Conservation (phyloP, 2,888 invertebrate genomes). For the Elegia similella region DNA sequence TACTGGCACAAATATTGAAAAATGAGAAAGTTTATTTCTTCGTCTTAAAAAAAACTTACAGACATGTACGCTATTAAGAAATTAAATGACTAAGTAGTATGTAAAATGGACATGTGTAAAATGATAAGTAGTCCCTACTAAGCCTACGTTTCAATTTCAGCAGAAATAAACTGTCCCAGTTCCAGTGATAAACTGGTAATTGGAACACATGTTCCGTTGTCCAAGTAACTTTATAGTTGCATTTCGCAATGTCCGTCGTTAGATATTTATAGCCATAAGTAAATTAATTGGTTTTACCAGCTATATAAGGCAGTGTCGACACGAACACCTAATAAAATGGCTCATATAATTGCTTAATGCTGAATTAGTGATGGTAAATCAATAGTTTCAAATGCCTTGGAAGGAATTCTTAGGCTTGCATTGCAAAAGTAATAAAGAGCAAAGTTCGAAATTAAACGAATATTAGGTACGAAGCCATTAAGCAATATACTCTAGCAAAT, state of each 20-base stretch:
- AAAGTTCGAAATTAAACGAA: no score
- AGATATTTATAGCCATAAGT: not conserved
- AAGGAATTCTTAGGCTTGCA: not conserved
- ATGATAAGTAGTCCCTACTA: no score
- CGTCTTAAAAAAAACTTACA: no score
- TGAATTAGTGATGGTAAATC: slow-evolving; percentile 9
- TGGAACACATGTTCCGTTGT: not conserved
- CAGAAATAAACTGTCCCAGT: not conserved
- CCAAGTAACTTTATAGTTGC: not conserved
- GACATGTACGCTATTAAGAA: no score
- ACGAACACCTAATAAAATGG: slow-evolving; percentile 5
- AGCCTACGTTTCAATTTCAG: not conserved
- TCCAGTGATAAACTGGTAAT: not conserved
- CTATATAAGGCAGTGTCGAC: slow-evolving; percentile 5
- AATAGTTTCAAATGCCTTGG: not conserved
- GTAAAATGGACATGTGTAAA: no score
- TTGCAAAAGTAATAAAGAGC: not conserved
- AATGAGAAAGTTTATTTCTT: no score
- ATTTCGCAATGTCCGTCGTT: slow-evolving; percentile 1
- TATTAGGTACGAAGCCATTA: no score
- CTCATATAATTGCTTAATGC: slow-evolving; percentile 6
- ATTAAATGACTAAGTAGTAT: no score
- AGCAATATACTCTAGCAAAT: no score
- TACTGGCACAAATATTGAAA: no score
- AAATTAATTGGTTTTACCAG: slow-evolving; percentile 9